Conservation (phyloP, 2,797 vertebrate genomes). For the Spinibarbus caldwelli region DNA sequence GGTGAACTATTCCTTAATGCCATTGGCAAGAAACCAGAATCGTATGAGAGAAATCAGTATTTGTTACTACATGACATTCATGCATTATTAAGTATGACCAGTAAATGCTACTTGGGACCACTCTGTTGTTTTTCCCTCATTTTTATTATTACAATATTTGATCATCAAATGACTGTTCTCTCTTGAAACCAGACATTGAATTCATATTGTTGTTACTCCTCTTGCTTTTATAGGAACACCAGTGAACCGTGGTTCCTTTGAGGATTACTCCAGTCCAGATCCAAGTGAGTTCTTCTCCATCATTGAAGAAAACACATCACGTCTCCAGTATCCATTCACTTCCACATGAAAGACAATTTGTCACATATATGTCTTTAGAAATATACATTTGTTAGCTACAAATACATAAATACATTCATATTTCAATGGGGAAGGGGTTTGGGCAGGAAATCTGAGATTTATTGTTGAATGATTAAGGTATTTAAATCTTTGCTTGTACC, state of each 20-base stretch:
- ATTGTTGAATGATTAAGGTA: slow-evolving; percentile 14
- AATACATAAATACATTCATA: not conserved
- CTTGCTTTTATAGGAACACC: slow-evolving; percentile 72
- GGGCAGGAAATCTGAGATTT: not conserved
- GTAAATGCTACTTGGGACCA: not conserved
- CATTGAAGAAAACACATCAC: not conserved
- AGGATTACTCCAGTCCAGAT: slow-evolving; percentile 81
- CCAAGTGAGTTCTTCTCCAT: slow-evolving; percentile 86
- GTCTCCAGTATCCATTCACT: not conserved
- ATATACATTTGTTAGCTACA: not conserved
- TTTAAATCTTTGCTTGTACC: not conserved
- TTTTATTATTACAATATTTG: too few relatives aligned
- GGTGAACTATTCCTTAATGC: too few relatives aligned
- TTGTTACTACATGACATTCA: not conserved
- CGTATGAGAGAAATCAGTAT: not conserved
- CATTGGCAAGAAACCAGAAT: not conserved
- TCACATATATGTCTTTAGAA: not conserved
- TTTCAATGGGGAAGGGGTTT: not conserved
- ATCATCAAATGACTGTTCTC: not conserved
- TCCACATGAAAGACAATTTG: not conserved
- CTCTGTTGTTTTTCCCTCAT: not conserved
- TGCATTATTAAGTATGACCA: not conserved
- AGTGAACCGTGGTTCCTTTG: slow-evolving; percentile 78
- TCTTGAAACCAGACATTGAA: not conserved
- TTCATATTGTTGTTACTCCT: not conserved